Evolutionary conservation across 2,797 vertebrate genomes (phyloP).

Genomic region (Acrocephalus scirpaceus): DNA sequence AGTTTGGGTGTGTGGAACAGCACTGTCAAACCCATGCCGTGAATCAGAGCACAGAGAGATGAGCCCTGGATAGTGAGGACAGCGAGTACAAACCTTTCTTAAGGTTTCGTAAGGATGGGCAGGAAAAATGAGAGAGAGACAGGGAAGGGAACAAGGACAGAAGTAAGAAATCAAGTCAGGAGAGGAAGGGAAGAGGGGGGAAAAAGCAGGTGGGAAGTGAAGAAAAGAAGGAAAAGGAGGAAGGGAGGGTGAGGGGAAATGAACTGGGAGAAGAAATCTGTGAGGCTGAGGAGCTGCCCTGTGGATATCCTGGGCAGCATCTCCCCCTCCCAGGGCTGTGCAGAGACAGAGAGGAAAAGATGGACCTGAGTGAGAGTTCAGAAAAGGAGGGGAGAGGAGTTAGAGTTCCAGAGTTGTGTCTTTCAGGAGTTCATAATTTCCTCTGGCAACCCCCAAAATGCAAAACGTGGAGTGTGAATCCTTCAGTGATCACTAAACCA

Average conservation of each 20-base stretch:
- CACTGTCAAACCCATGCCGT: not conserved
- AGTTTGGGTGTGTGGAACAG: rapidly evolving
- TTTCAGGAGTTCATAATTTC: not conserved
- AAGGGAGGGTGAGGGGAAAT: not conserved
- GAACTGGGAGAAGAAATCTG: not conserved
- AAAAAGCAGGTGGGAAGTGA: not conserved
- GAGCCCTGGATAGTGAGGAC: not conserved
- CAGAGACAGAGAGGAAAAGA: no score
- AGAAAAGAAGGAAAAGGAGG: not conserved
- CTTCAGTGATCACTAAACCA: not conserved
- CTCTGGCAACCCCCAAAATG: not conserved
- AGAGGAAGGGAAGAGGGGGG: not conserved
- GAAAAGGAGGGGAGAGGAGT: not conserved
- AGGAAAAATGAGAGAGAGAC: not conserved
- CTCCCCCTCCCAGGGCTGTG: not conserved
- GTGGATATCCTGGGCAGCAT: not conserved
- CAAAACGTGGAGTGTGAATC: not conserved
- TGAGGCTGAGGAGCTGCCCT: not conserved
- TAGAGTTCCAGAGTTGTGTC: not conserved
- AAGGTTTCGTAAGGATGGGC: not conserved
- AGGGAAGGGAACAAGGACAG: not conserved
- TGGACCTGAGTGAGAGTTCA: not conserved
- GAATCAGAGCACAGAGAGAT: not conserved
- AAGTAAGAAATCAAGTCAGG: not conserved
- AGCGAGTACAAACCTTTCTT: rapidly evolving